A percentile compares a stretch with the other conserved stretches of the same genome.
These are phyloP conservation scores for Chloroceryle aenea DNA, from an alignment of 2,113 vertebrate species.

Conservation along the genomic window DNA sequence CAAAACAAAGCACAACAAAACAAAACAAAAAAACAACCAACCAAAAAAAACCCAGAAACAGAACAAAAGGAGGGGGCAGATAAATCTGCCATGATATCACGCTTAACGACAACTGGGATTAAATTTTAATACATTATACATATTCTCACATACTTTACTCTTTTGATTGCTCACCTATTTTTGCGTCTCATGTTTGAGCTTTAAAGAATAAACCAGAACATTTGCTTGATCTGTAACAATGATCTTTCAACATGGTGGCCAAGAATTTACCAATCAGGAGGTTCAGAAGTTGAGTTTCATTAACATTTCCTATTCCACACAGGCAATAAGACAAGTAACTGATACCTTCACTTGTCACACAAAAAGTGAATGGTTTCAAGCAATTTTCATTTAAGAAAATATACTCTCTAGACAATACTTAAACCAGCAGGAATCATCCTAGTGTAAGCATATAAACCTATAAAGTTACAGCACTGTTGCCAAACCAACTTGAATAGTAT, in stretches of 20 bases:
- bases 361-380: constrained; percentile 22
- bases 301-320: background rate
- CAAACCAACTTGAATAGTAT: constrained; percentile 10
- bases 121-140: background rate
- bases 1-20: background rate
- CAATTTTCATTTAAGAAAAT: constrained; percentile 36
- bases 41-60: background rate
- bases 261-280: constrained; percentile 3
- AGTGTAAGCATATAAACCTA: constrained; percentile 46
- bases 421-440: constrained; percentile 47
- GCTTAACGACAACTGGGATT: background rate
- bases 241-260: background rate
- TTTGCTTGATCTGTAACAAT: background rate
- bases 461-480: constrained; percentile 43
- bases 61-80: background rate
- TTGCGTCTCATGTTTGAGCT: background rate
- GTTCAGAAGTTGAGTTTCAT: constrained; percentile 31
- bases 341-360: background rate
- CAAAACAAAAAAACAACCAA: background rate
- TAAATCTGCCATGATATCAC: background rate
- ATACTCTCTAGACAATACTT: constrained; percentile 39
- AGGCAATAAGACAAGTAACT: background rate
- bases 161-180: background rate
- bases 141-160: background rate
- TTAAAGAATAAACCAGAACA: background rate